Conservation (phyloP, 2,113 vertebrate species). For the Bathybates hornii region DNA sequence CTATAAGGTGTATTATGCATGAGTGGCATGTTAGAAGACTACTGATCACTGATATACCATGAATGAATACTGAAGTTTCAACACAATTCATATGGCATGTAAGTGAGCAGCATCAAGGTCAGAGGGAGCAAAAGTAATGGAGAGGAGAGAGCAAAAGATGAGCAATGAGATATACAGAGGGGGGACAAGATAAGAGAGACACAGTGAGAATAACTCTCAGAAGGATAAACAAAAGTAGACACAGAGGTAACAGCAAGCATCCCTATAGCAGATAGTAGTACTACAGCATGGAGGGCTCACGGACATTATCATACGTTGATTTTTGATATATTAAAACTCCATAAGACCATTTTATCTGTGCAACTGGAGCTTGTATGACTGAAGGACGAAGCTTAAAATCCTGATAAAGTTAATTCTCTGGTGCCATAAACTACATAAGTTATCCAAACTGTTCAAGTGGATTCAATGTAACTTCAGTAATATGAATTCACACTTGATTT, state of each 20-base stretch:
- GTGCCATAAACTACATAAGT: not conserved
- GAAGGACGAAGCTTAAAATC: not conserved
- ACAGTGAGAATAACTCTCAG: slow-evolving; percentile 9
- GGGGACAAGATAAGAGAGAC: not conserved
- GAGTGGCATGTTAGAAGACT: not conserved
- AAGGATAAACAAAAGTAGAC: not conserved
- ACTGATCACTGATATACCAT: not conserved
- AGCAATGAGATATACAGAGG: not conserved
- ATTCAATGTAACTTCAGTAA: not conserved
- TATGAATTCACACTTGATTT: not conserved
- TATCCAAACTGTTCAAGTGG: not conserved
- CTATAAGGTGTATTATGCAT: slow-evolving; percentile 3
- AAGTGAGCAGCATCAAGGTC: slow-evolving; percentile 13
- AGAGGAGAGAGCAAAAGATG: not conserved
- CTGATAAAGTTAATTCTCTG: not conserved
- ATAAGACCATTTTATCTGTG: not conserved
- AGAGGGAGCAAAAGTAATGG: slow-evolving; percentile 1
- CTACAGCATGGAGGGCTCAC: not conserved
- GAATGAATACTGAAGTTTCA: slow-evolving; percentile 5
- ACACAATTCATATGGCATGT: not conserved
- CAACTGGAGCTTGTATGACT: not conserved
- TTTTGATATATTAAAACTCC: not conserved
- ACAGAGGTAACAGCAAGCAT: not conserved
- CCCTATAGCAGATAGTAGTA: not conserved
- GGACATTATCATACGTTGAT: not conserved